Conservation (phyloP, 2,888 invertebrate genomes). For the Hololepta plana region DNA sequence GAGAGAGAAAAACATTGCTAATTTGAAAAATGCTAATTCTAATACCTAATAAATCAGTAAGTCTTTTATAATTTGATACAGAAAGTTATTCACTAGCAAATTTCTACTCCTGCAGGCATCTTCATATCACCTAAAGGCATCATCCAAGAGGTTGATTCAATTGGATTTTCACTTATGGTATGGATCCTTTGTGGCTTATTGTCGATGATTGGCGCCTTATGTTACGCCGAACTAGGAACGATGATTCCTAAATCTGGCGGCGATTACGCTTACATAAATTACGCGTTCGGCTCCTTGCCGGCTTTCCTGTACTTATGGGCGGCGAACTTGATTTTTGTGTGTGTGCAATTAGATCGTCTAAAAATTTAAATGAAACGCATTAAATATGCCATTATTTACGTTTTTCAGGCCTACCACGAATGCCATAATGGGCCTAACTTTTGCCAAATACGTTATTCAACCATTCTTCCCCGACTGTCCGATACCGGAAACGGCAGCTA, state of each 20-base stretch:
- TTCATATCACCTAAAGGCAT: conserved; percentile 94
- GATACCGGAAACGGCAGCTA: conserved; percentile 48
- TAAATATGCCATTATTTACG: conserved; percentile 4
- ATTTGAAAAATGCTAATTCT: no score
- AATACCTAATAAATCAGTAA: no score
- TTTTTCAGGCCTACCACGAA: conserved; percentile 75
- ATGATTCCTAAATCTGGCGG: conserved; percentile 86
- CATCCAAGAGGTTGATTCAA: conserved; percentile 73
- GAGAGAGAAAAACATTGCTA: no score
- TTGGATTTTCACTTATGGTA: conserved; percentile 70
- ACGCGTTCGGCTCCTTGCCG: conserved; percentile 80
- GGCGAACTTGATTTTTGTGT: conserved; percentile 93
- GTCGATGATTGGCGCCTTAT: conserved; percentile 85
- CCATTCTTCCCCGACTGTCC: conserved; percentile 68
- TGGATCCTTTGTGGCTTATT: conserved; percentile 80
- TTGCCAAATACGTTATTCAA: conserved; percentile 80
- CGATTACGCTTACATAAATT: conserved; percentile 90
- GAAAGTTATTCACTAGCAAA: conserved; percentile 3
- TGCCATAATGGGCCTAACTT: conserved; percentile 90
- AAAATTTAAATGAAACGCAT: not conserved
- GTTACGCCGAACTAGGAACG: conserved; percentile 89
- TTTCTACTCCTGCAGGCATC: conserved; percentile 54
- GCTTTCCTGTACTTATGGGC: conserved; percentile 95
- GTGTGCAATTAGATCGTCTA: conserved; percentile 27
- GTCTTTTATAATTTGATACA: no score